These are phyloP conservation scores for Megaceryle maxima DNA, from an alignment of 2,113 vertebrate species.

Conservation along the genomic window DNA sequence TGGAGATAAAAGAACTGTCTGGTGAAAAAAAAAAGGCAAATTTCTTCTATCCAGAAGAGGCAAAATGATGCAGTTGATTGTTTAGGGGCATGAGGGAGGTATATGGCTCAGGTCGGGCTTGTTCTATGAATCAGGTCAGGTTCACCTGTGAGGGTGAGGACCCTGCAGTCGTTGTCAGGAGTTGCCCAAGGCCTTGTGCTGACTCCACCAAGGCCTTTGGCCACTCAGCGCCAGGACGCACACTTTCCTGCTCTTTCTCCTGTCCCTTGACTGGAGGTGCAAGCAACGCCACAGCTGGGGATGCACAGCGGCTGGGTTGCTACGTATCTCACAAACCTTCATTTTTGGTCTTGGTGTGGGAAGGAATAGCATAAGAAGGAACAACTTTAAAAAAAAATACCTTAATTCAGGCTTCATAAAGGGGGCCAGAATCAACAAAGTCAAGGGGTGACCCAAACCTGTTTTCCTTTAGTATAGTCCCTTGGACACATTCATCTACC, in stretches of 20 bases:
- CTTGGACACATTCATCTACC: neutral
- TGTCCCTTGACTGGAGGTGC: neutral
- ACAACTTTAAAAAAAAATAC: neutral
- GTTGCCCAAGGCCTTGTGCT: neutral
- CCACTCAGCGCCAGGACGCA: rapidly evolving
- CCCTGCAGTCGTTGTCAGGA: neutral
- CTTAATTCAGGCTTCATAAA: neutral
- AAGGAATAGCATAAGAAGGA: neutral
- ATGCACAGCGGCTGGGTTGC: neutral
- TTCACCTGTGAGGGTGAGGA: neutral
- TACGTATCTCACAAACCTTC: neutral
- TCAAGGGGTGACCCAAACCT: neutral
- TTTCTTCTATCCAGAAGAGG: neutral
- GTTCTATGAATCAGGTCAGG: neutral
- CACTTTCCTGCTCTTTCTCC: neutral
- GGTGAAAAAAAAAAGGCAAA: neutral
- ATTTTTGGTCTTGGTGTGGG: neutral
- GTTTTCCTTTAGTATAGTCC: neutral
- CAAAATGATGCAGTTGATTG: neutral
- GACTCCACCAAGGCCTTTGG: neutral
- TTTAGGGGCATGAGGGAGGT: neutral
- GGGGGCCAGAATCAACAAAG: neutral
- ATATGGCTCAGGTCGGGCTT: neutral
- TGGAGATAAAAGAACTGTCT: constrained; percentile 7
- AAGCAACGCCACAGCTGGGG: rapidly evolving